phyloP scores from a whole-genome alignment of 2,113 vertebrate species.

The Microtus pennsylvanicus region DNA sequence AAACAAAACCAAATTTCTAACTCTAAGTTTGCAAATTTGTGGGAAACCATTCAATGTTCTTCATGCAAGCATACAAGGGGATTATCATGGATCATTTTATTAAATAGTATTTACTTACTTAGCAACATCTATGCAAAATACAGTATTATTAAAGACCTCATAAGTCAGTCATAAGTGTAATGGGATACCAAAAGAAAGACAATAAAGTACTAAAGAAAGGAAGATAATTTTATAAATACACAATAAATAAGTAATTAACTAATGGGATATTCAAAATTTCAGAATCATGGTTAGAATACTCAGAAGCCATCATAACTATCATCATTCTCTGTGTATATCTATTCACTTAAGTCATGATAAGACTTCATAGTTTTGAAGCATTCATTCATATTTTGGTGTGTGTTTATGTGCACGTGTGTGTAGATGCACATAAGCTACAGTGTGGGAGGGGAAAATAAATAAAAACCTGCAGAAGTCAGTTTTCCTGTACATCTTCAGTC shows the following conservation, averaged over 20 bases:
- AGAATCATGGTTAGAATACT: background rate
- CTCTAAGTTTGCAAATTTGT: background rate
- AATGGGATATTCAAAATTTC: background rate
- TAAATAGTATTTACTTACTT: background rate
- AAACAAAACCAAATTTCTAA: background rate
- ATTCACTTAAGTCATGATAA: background rate
- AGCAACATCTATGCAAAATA: background rate
- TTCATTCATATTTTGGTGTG: background rate
- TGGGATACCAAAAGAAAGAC: background rate
- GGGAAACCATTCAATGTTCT: background rate
- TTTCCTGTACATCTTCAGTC: too few relatives aligned
- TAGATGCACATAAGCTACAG: background rate
- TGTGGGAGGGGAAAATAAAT: background rate
- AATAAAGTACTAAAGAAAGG: background rate
- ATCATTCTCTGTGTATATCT: background rate
- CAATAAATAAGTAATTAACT: background rate
- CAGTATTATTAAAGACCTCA: background rate
- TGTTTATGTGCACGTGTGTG: accelerated
- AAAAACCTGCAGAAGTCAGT: background rate
- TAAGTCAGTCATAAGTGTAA: background rate
- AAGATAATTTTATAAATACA: background rate
- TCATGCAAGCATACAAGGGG: background rate
- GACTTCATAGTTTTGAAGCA: background rate
- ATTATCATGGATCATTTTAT: background rate
- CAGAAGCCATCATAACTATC: background rate